A percentile compares a stretch with the other conserved stretches of the same genome.
Evolutionary conservation across 2,888 invertebrate species (phyloP).

Genomic region (Hymenopus coronatus): DNA sequence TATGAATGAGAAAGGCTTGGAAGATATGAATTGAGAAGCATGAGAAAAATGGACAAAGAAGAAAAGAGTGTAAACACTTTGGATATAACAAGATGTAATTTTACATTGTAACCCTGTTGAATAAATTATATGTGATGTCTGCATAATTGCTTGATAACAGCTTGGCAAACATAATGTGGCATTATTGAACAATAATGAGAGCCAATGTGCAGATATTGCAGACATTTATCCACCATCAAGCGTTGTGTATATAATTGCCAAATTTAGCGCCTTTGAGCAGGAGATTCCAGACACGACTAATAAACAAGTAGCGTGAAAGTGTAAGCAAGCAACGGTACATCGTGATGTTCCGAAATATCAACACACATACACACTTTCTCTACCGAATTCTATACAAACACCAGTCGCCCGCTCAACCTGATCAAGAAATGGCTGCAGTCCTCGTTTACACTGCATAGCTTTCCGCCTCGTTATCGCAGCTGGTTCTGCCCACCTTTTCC

Average conservation of each 20-base stretch:
- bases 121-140: fast-evolving
- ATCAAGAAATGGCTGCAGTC: not conserved
- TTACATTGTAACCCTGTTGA: no score
- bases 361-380: not conserved
- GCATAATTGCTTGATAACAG: no score
- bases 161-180: no score
- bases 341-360: not conserved
- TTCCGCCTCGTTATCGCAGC: not conserved
- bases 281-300: not conserved
- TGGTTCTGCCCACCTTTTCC: not conserved
- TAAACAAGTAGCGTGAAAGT: not conserved
- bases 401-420: not conserved
- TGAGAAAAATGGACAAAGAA: no score
- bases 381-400: not conserved
- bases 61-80: no score
- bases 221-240: no score
- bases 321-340: not conserved
- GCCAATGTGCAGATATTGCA: no score
- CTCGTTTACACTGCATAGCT: not conserved
- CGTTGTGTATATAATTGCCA: not conserved
- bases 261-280: not conserved
- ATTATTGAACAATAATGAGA: no score
- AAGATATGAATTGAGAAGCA: no score
- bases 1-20: no score
- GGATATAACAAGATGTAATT: no score